Base-by-base conservation (phyloP, 2,113 vertebrate genomes). In the Dendropsophus ebraccatus region DNA sequence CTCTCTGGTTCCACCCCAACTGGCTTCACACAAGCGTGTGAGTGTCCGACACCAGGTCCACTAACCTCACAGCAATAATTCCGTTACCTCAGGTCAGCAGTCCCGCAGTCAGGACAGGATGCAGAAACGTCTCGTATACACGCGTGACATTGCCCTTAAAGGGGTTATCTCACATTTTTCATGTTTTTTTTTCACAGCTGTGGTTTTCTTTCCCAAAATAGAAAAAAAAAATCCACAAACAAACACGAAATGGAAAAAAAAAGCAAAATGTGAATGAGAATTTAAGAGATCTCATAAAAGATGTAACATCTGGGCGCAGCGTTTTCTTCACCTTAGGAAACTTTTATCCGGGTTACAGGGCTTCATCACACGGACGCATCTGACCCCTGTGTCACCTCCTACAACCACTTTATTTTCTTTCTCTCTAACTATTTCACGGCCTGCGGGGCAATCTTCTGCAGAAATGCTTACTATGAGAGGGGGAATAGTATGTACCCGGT, bases 401-500 rank as follows among this genome's bases (percentile, higher is more conserved):
- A 9, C 56, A 58, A 2, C 9, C 7, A 41, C 23, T 37, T 41
- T 49, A n/a, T n/a, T n/a, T 74, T 49, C 41, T 70, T 1, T 41
- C 37, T 49, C 8, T 50, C 23, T 25, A 45, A 47, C n/a, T 23
- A 47, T 13, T 80, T 80, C 54, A 7, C n/a, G 45, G 54, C 77
- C 19, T 45, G 77, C 60, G 32, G 77, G 17, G 3, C 58, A 30
- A 21, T 52, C 50, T 1, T 28, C 1, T 21, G 32, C 56, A 41
- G 32, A 25, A 60, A 80, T 41, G 54, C 54, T 80, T 62, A 45
- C 19, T 79, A 37, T 79, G 54, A 16, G 77, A 6, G 4, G 49
- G 80, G 62, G 80, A 82, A 82, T 82, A 69, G 41, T 47, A 69
- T 69, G 58, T 50, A 67, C 62, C 58, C 45, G 28, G 16, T 47